phyloP scores from a whole-genome alignment of 1,140 invertebrate species.

The Panagrolaimus sp. region DNA sequence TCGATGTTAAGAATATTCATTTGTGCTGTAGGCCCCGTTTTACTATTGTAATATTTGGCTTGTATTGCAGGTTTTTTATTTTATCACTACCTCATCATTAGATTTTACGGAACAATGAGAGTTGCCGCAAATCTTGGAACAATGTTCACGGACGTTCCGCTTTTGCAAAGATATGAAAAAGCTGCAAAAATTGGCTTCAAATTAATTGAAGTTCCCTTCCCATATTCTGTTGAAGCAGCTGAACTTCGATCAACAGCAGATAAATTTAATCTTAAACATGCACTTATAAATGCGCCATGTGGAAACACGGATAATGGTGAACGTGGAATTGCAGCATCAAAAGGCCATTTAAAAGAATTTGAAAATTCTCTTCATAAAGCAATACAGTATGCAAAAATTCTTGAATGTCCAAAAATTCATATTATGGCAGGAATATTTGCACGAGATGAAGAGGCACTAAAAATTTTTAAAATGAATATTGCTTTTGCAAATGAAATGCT shows the following conservation, averaged over 20 bases:
- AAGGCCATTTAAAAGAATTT: background rate
- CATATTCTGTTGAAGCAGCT: slow-evolving; percentile 19
- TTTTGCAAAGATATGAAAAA: slow-evolving; percentile 22
- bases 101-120: slow-evolving; percentile 9
- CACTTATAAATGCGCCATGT: slow-evolving; percentile 23
- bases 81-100: background rate
- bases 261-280: slow-evolving; percentile 19
- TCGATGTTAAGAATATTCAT: background rate
- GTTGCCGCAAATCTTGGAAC: slow-evolving; percentile 24
- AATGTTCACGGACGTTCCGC: slow-evolving; percentile 25
- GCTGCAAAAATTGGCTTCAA: slow-evolving; percentile 25
- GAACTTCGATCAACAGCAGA: slow-evolving; percentile 14
- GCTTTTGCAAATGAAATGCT: slow-evolving; percentile 6
- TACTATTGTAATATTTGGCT: background rate
- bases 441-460: background rate
- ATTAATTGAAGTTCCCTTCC: slow-evolving; percentile 22
- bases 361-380: background rate
- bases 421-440: background rate
- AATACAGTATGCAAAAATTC: background rate
- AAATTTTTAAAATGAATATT: slow-evolving; percentile 9
- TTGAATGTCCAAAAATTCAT: background rate
- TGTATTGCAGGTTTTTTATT: background rate
- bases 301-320: background rate
- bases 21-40: background rate
- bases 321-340: slow-evolving; percentile 7